Base-by-base conservation (phyloP, 2,888 invertebrate species). In the Mesorhabditis belari region DNA sequence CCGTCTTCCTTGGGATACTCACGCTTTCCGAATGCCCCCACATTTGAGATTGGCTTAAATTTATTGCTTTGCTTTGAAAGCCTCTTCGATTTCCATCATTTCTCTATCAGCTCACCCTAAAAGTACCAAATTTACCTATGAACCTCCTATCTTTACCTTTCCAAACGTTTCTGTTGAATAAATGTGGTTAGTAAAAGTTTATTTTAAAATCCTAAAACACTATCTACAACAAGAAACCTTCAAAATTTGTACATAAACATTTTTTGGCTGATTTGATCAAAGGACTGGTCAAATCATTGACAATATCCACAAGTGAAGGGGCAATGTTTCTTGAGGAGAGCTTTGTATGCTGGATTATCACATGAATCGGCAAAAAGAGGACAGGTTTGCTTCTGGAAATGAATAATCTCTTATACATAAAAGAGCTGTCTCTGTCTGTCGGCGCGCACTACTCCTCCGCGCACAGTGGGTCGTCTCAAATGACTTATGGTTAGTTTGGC, bases 281-380 rank as follows among this genome's bases (percentile, higher is more conserved):
- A 12, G 17, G 17, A 35, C 17, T 35, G 6, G 6, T 35, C 4
- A 60, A 35, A n/a, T 17, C 17, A 19, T 57, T 25, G 60, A 57
- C 63, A 63, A 24, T 35, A 19, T 4, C 57, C 50, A 64, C 68
- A 70, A 50, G 66, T 67, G 57, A 67, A 68, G 19, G 65, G 58
- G 53, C 70, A 70, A 2, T 57, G 29, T 44, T 60, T 55, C 28
- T 61, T 49, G 25, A 59, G 62, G 27, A 66, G 57, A 29, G 61
- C 59, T 24, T 62, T 57, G 50, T 66, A 70, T 44, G 61, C 60
- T 21, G 55, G 35, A 23, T 65, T 57, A 35, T 35, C 12, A 2
- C 44, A 35, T 2, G 12, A n/a, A 1, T 35, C 44, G 44, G n/a
- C 44, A 2, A 35, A 35, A n/a, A 35, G n/a, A 17, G 12, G 12